These are phyloP conservation scores for Geotrupes spiniger DNA, from an alignment of 2,888 invertebrate species.

Conservation along the genomic window DNA sequence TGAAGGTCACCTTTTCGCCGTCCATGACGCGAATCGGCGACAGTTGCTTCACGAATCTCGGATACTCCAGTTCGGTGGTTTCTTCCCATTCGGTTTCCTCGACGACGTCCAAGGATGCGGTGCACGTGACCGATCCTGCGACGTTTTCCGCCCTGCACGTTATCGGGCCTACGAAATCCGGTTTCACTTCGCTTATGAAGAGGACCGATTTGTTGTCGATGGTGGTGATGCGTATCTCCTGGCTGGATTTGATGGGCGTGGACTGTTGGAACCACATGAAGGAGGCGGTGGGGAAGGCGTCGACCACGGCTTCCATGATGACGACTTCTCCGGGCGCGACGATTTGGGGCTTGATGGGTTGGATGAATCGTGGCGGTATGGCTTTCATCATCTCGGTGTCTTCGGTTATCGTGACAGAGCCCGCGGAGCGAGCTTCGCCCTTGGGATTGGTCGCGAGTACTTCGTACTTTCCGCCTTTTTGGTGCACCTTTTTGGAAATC, in stretches of 20 bases:
- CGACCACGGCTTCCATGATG: constrained; percentile 74
- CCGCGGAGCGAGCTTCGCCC: constrained; percentile 76
- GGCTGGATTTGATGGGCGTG: constrained; percentile 66
- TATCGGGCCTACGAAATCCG: constrained; percentile 71
- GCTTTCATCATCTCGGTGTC: constrained; percentile 57
- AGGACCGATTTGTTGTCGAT: constrained; percentile 77
- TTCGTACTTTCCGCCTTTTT: constrained; percentile 86
- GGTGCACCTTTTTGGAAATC: constrained; percentile 67
- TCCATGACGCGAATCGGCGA: constrained; percentile 80
- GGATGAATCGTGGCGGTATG: constrained; percentile 71
- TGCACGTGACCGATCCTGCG: constrained; percentile 83
- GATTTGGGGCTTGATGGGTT: constrained; percentile 67
- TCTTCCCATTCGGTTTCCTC: constrained; percentile 59
- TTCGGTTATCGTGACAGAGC: constrained; percentile 75
- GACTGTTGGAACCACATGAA: constrained; percentile 85
- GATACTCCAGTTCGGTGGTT: constrained; percentile 63
- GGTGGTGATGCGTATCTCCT: constrained; percentile 69
- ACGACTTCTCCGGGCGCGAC: constrained; percentile 73
- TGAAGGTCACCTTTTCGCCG: constrained; percentile 77
- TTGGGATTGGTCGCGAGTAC: constrained; percentile 74
- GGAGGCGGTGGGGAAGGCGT: constrained; percentile 74
- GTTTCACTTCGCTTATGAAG: constrained; percentile 68
- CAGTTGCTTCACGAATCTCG: constrained; percentile 72
- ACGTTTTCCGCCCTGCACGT: constrained; percentile 89
- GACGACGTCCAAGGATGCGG: constrained; percentile 67